Percentiles rank a stretch among this genome's conserved stretches.
These are phyloP conservation scores for Rhagophthalmus giganteus DNA, from an alignment of 2,888 invertebrate genomes.

Conservation along the genomic window DNA sequence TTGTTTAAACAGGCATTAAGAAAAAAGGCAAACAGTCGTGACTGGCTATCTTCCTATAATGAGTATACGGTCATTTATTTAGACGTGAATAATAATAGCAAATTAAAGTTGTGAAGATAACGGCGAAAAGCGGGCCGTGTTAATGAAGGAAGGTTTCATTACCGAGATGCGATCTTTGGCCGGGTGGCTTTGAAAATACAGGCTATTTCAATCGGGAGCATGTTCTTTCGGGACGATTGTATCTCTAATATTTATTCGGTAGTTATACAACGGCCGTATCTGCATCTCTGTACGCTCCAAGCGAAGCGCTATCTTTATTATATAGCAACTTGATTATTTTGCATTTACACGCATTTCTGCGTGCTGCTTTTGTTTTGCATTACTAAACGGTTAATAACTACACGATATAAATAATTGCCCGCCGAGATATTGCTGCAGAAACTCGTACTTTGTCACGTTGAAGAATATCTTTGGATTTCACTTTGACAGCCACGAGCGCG, in stretches of 20 bases:
- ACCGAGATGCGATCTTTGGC: conserved; percentile 41
- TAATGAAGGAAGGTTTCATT: conserved; percentile 45
- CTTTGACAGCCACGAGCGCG: conserved; percentile 1
- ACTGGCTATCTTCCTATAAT: conserved; percentile 39
- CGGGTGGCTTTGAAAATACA: conserved; percentile 44
- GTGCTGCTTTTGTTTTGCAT: conserved; percentile 33
- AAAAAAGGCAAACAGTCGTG: conserved; percentile 38
- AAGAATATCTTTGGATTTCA: not conserved
- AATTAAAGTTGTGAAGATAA: conserved; percentile 45
- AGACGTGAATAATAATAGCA: conserved; percentile 46
- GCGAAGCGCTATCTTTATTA: conserved; percentile 54
- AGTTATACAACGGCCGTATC: conserved; percentile 52
- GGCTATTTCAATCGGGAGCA: conserved; percentile 53
- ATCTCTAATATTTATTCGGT: conserved; percentile 56
- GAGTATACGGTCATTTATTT: conserved; percentile 43
- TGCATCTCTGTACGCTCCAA: conserved; percentile 50
- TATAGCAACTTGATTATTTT: conserved; percentile 54
- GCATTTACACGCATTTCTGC: conserved; percentile 53
- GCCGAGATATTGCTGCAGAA: conserved; percentile 2
- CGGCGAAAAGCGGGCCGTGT: conserved; percentile 37
- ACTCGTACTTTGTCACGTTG: conserved; percentile 4
- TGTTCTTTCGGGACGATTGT: conserved; percentile 53
- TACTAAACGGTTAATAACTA: conserved; percentile 13
- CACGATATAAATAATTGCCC: conserved; percentile 9
- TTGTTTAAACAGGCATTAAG: conserved; percentile 26